A percentile compares a stretch with the other conserved stretches of the same genome.
These are phyloP conservation scores for Limenitis camilla DNA, from an alignment of 2,888 invertebrate genomes.

Conservation along the genomic window DNA sequence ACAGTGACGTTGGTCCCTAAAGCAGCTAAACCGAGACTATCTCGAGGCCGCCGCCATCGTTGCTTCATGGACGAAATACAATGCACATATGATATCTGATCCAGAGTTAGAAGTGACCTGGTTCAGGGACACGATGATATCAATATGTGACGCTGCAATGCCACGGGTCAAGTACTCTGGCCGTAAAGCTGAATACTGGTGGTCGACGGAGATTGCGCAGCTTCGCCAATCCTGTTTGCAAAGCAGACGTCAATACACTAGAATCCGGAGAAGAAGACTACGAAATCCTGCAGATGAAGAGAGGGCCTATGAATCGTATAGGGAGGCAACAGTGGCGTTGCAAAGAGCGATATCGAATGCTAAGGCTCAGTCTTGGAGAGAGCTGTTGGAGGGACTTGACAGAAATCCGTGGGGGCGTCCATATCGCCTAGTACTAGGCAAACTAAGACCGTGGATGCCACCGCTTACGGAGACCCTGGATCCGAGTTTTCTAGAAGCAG, in stretches of 20 bases:
- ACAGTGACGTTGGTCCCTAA: conserved; percentile 10
- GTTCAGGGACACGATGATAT: conserved; percentile 9
- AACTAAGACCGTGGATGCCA: conserved; percentile 18
- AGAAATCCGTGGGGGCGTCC: conserved; percentile 17
- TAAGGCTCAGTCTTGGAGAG: conserved; percentile 10
- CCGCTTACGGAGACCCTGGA: conserved; percentile 18
- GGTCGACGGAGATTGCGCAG: conserved; percentile 8
- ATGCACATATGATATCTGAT: not conserved
- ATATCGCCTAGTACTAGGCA: conserved; percentile 15
- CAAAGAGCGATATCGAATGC: conserved; percentile 3
- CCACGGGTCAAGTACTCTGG: not conserved
- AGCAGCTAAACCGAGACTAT: conserved; percentile 5
- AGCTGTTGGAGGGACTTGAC: conserved; percentile 10
- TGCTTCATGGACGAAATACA: conserved; percentile 7
- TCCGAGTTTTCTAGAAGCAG: not conserved
- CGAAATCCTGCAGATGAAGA: not conserved
- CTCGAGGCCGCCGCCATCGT: conserved; percentile 6
- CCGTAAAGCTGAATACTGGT: conserved; percentile 17
- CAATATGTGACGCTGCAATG: conserved; percentile 18
- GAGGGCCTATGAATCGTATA: not conserved
- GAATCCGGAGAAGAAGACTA: conserved; percentile 1
- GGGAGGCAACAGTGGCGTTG: not conserved
- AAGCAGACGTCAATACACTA: conserved; percentile 9
- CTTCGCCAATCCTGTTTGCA: conserved; percentile 4
- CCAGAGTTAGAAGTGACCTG: conserved; percentile 7